Evolutionary conservation across 2,888 invertebrate species (phyloP).

Genomic region (Calliopum simillimum): DNA sequence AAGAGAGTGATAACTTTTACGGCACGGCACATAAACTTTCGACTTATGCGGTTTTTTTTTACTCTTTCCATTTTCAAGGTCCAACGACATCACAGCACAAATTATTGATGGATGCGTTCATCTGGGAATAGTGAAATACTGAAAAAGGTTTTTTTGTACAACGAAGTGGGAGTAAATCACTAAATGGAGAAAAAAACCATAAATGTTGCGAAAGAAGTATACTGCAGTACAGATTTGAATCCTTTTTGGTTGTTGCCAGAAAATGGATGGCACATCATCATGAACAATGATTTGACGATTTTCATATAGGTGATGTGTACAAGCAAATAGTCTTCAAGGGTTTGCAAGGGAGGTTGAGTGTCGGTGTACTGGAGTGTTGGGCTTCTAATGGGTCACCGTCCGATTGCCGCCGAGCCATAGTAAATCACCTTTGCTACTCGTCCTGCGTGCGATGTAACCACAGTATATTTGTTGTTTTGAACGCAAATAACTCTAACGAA

Average conservation of each 20-base stretch:
- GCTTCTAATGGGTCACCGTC: slow-evolving; percentile 26
- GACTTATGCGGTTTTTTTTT: slow-evolving; percentile 1
- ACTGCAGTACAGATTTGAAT: slow-evolving; percentile 1
- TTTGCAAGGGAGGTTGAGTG: not conserved
- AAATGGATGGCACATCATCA: slow-evolving; percentile 59
- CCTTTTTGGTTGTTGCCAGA: slow-evolving; percentile 46
- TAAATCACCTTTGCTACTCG: slow-evolving; percentile 29
- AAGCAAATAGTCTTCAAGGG: slow-evolving; percentile 19
- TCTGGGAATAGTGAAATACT: slow-evolving; percentile 46
- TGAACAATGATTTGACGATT: slow-evolving; percentile 61
- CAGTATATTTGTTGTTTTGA: not conserved
- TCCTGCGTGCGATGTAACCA: not conserved
- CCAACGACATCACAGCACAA: slow-evolving; percentile 34
- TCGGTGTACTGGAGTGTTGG: not conserved
- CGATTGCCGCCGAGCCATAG: slow-evolving; percentile 21
- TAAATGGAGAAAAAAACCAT: not conserved
- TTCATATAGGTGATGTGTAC: slow-evolving; percentile 32
- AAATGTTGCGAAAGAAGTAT: not conserved
- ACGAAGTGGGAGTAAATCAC: not conserved
- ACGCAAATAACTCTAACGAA: slow-evolving; percentile 16
- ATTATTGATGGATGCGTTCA: slow-evolving; percentile 59
- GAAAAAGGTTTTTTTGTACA: not conserved
- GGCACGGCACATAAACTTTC: not conserved
- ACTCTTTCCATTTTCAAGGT: not conserved
- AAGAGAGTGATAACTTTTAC: not conserved